phyloP scores from a whole-genome alignment of 2,113 vertebrate species.

The Sphyrna mokarran region DNA sequence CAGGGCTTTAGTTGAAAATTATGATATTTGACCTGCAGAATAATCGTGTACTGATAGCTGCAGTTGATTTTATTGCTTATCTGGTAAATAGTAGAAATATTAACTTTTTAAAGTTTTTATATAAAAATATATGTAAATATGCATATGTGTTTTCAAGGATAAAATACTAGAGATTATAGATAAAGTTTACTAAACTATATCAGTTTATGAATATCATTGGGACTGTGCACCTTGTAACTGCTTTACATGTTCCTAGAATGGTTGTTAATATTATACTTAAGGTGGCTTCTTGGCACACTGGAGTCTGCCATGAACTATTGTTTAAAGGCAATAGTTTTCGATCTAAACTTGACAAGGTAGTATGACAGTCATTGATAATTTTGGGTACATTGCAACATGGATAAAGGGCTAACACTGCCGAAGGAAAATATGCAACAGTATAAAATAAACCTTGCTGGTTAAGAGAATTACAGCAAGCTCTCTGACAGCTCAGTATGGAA shows the following conservation, averaged over 20 bases:
- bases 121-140: too few species aligned
- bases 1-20: background rate
- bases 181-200: background rate
- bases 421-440: background rate
- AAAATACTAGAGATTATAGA: background rate
- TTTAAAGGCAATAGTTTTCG: background rate
- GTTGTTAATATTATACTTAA: constrained; percentile 3
- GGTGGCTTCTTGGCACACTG: background rate
- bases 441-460: background rate
- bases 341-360: background rate
- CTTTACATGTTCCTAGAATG: background rate
- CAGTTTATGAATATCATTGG: background rate
- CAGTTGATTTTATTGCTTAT: background rate
- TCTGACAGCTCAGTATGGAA: background rate
- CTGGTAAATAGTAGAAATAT: background rate
- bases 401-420: background rate
- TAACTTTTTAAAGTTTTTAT: constrained; percentile 22
- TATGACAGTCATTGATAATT: background rate
- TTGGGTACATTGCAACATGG: background rate
- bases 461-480: background rate
- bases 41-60: background rate
- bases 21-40: background rate
- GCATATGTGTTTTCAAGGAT: background rate
- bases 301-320: background rate
- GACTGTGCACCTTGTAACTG: background rate